phyloP scores from a whole-genome alignment of 2,888 invertebrate species.

The Cremastinae sp. region DNA sequence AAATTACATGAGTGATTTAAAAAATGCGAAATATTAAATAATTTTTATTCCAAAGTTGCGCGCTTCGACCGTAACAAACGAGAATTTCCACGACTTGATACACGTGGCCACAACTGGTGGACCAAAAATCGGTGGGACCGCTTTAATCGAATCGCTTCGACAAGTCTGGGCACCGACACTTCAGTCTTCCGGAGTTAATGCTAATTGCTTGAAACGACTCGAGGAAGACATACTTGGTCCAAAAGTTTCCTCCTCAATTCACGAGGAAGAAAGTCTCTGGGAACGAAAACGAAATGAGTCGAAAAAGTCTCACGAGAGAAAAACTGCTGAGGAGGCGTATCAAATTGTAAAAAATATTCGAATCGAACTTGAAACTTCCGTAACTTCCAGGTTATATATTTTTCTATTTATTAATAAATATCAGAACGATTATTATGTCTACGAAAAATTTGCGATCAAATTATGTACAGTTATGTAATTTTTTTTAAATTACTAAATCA shows the following conservation, averaged over 20 bases:
- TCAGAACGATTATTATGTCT: background rate
- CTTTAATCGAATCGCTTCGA: constrained; percentile 74
- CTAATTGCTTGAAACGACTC: constrained; percentile 71
- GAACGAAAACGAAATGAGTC: constrained; percentile 67
- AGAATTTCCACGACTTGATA: constrained; percentile 76
- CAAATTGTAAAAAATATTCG: constrained; percentile 70
- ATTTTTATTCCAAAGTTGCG: constrained; percentile 63
- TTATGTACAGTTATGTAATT: no score
- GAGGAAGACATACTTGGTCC: constrained; percentile 75
- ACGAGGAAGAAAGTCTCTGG: constrained; percentile 74
- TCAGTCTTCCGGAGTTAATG: constrained; percentile 69
- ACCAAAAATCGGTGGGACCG: constrained; percentile 67
- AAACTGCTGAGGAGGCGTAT: constrained; percentile 68
- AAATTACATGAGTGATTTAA: background rate
- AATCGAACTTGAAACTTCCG: constrained; percentile 74
- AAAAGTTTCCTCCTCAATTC: constrained; percentile 65
- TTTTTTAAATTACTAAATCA: no score
- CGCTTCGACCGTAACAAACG: constrained; percentile 70
- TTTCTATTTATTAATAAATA: background rate
- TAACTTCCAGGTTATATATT: constrained; percentile 71
- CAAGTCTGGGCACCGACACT: constrained; percentile 77
- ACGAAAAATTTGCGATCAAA: no score
- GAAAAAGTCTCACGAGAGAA: constrained; percentile 70
- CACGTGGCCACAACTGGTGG: constrained; percentile 74
- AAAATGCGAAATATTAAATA: no score